Evolutionary conservation across 2,888 invertebrate genomes (phyloP).

Genomic region (Orchesella flavescens): DNA sequence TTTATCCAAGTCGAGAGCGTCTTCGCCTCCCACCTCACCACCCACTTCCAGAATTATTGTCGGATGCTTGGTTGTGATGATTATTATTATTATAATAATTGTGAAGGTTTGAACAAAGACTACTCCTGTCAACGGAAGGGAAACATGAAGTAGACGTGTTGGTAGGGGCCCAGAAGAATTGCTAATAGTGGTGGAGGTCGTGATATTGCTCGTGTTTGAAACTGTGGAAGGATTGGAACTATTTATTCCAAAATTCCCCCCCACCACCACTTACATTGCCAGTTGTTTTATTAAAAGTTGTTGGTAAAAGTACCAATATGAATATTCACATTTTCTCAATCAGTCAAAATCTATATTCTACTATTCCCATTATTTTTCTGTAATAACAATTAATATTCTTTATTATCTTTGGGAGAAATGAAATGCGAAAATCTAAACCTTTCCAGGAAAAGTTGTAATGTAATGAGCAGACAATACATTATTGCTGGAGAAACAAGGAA

Average conservation of each 20-base stretch:
- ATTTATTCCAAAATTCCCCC: neutral
- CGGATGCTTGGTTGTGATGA: too few species aligned
- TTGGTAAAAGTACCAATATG: too few species aligned
- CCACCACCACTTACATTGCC: neutral
- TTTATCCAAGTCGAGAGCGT: slow-evolving; percentile 16
- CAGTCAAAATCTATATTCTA: too few species aligned
- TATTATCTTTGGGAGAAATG: too few species aligned
- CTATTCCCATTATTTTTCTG: too few species aligned
- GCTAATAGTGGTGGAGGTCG: too few species aligned
- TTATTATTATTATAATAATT: slow-evolving; percentile 6
- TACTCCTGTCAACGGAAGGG: neutral
- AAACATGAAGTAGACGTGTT: slow-evolving; percentile 31
- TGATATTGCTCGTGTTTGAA: neutral
- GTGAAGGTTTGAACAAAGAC: neutral
- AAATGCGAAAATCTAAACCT: too few species aligned
- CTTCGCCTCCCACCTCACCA: neutral
- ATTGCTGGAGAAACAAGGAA: neutral
- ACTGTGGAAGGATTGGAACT: neutral
- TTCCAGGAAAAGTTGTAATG: too few species aligned
- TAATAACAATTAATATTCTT: too few species aligned
- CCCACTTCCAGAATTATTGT: too few species aligned
- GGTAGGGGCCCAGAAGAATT: neutral
- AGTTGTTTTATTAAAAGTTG: neutral
- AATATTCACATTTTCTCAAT: too few species aligned
- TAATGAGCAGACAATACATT: too few species aligned